Evolutionary conservation across 92 coral and sea anemone genomes (phyloP).

Genomic region (Actinernus sp.): DNA sequence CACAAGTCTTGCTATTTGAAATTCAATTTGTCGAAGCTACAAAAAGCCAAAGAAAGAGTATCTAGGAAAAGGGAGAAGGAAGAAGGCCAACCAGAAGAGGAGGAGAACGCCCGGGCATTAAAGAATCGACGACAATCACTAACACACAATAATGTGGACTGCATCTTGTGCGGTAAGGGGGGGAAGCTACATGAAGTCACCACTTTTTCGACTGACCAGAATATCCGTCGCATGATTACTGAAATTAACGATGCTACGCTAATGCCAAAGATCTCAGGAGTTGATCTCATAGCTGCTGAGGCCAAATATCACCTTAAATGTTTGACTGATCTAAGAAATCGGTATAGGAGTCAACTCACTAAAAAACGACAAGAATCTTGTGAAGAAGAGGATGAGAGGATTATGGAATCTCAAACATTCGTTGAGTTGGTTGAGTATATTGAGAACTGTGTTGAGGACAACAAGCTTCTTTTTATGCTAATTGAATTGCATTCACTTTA

Average conservation of each 20-base stretch:
- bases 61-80: conserved; percentile 30
- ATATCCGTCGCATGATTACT: conserved; percentile 59
- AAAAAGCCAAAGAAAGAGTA: no score
- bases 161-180: conserved; percentile 55
- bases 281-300: conserved; percentile 78
- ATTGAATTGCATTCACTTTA: conserved; percentile 54
- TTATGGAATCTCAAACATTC: no score
- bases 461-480: conserved; percentile 43
- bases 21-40: no score
- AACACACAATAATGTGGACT: conserved; percentile 27
- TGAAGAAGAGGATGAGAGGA: conserved; percentile 60
- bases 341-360: conserved; percentile 43
- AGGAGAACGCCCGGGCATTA: conserved; percentile 34
- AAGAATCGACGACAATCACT: conserved; percentile 43
- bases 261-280: conserved; percentile 59
- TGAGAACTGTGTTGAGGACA: conserved; percentile 36
- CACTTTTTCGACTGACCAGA: conserved; percentile 56
- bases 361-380: conserved; percentile 46
- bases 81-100: conserved; percentile 21
- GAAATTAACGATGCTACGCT: conserved; percentile 59
- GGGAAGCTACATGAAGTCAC: conserved; percentile 53
- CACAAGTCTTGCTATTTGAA: no score
- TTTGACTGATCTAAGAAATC: conserved; percentile 65
- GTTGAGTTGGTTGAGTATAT: conserved; percentile 67
- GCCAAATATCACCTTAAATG: conserved; percentile 71